A percentile compares a stretch with the other conserved stretches of the same genome.
Conservation (phyloP, 2,797 vertebrate species). For the Anguilla obscura region DNA sequence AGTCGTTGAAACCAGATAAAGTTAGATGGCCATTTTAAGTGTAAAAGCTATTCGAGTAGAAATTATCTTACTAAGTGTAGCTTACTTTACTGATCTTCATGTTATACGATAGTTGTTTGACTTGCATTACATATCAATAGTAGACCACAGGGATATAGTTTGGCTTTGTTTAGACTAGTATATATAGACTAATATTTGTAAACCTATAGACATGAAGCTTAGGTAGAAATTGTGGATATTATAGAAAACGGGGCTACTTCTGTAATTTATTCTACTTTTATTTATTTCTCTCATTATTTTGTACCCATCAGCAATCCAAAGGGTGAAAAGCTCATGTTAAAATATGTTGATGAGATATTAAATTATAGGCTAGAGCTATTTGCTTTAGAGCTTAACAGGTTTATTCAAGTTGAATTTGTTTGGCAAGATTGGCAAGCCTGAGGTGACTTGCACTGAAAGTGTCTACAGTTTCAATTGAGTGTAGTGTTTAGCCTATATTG, state of each 20-base stretch:
- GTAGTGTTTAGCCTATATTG: neutral
- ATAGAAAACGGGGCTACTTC: neutral
- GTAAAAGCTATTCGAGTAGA: neutral
- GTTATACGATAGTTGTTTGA: neutral
- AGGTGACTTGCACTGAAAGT: neutral
- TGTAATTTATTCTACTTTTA: neutral
- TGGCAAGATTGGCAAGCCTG: neutral
- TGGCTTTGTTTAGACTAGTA: neutral
- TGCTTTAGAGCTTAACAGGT: neutral
- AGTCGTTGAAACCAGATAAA: neutral
- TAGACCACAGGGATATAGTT: neutral
- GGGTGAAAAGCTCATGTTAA: neutral
- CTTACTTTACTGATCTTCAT: neutral
- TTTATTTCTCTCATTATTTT: neutral
- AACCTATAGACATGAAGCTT: neutral
- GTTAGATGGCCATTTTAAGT: neutral
- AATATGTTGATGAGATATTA: neutral
- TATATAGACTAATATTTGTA: neutral
- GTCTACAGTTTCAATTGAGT: neutral
- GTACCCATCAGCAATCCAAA: neutral
- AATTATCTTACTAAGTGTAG: neutral
- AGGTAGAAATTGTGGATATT: neutral
- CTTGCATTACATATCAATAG: neutral
- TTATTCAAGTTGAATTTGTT: neutral
- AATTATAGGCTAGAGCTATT: neutral